phyloP scores from a whole-genome alignment of 2,888 invertebrate species.

The Hoplodrina blanda region DNA sequence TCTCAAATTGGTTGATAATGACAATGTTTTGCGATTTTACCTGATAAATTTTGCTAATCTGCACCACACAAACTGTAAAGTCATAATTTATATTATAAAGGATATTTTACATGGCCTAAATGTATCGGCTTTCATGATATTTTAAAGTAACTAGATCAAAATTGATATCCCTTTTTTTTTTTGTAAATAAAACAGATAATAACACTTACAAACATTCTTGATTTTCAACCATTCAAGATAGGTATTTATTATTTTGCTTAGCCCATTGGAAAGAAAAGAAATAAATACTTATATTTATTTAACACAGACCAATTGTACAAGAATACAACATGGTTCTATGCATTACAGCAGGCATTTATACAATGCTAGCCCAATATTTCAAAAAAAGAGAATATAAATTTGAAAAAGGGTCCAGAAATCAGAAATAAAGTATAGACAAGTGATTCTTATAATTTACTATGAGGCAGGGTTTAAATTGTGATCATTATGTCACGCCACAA shows the following conservation, averaged over 20 bases:
- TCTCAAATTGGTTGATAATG: conserved; percentile 38
- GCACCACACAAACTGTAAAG: not conserved
- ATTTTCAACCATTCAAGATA: not conserved
- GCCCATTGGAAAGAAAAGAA: not conserved
- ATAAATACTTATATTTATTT: no score
- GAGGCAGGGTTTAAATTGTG: not conserved
- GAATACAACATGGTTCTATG: no score
- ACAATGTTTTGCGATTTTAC: conserved; percentile 5
- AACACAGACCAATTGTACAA: no score
- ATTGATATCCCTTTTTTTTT: no score
- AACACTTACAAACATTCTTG: not conserved
- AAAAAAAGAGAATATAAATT: no score
- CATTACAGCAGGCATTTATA: no score
- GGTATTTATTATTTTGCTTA: no score
- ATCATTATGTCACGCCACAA: not conserved
- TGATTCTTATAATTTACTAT: no score
- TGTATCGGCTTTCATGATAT: not conserved
- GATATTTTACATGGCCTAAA: not conserved
- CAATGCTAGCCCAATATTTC: no score
- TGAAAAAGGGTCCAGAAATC: no score
- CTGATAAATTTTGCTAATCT: conserved; percentile 33
- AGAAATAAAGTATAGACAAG: no score
- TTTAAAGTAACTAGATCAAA: conserved; percentile 4
- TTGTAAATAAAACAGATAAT: not conserved
- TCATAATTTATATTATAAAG: not conserved